Evolutionary conservation across 2,113 vertebrate species (phyloP).

Genomic region (Tor tambroides): DNA sequence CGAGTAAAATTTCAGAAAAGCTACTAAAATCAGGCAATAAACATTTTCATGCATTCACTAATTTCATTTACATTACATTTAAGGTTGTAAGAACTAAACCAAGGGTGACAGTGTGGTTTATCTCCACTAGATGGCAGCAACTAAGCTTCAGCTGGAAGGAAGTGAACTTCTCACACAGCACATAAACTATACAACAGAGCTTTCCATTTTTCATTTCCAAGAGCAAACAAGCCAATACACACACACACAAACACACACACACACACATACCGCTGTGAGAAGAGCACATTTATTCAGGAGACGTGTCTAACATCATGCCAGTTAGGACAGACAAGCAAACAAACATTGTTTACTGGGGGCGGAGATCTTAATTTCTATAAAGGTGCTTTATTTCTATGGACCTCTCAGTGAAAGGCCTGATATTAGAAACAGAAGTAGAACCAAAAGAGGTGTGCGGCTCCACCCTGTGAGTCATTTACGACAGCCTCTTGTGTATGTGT

Average conservation of each 20-base stretch:
- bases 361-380: conserved; percentile 18
- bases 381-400: neutral
- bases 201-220: conserved; percentile 67
- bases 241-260: conserved; percentile 6
- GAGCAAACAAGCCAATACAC: conserved; percentile 48
- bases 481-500: neutral
- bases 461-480: conserved; percentile 17
- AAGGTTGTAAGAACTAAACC: neutral
- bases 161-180: neutral
- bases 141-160: conserved; percentile 69
- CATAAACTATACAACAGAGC: conserved; percentile 60
- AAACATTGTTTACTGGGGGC: conserved; percentile 26
- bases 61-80: neutral
- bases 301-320: conserved; percentile 2
- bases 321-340: conserved; percentile 24
- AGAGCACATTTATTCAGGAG: conserved; percentile 31
- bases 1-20: neutral
- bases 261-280: conserved; percentile 32
- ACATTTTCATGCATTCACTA: neutral
- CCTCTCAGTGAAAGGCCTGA: conserved; percentile 25
- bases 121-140: conserved; percentile 86
- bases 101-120: neutral
- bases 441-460: conserved; percentile 19
- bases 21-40: neutral
- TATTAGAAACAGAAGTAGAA: conserved; percentile 19